These are phyloP conservation scores for Rhipidura dahli DNA, from an alignment of 2,113 vertebrate species.

Conservation along the genomic window DNA sequence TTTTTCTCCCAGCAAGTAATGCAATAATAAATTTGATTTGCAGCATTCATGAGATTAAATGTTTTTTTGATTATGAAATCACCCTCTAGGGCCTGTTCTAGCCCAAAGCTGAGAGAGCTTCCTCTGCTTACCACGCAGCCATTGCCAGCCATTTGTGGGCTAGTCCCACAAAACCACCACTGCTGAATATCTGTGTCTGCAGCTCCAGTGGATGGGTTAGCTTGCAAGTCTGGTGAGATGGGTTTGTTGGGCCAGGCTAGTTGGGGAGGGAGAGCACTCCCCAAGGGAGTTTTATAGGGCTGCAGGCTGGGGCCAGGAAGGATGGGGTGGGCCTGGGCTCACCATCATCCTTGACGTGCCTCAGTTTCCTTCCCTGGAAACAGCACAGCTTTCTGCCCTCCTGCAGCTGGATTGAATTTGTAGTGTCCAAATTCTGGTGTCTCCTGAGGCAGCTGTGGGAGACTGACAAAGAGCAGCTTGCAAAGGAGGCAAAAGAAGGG, in stretches of 20 bases:
- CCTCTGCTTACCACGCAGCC: slow-evolving; percentile 48
- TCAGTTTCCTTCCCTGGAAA: neutral
- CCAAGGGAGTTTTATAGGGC: neutral
- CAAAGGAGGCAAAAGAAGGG: slow-evolving; percentile 21
- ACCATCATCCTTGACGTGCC: neutral
- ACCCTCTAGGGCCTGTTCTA: slow-evolving; percentile 72
- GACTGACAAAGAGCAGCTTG: neutral
- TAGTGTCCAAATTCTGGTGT: neutral
- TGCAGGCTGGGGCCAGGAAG: neutral
- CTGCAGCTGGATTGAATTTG: neutral
- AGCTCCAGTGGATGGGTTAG: slow-evolving; percentile 16
- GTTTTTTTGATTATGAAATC: slow-evolving; percentile 74
- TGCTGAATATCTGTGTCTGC: slow-evolving; percentile 41
- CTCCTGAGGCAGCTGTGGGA: neutral
- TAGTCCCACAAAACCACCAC: slow-evolving; percentile 71
- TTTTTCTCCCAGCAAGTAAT: slow-evolving; percentile 63
- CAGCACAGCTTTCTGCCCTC: neutral
- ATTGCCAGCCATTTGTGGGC: slow-evolving; percentile 70
- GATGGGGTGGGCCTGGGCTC: neutral
- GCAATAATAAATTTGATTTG: slow-evolving; percentile 76
- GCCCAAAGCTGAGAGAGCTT: slow-evolving; percentile 69
- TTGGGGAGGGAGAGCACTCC: neutral
- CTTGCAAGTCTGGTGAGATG: neutral
- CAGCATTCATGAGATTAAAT: slow-evolving; percentile 72
- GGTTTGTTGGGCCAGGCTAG: neutral